Evolutionary conservation across 2,888 invertebrate genomes (phyloP), one percentile per base, ranked within the genome.

Genomic region (Anoplius nigerrimus): DNA sequence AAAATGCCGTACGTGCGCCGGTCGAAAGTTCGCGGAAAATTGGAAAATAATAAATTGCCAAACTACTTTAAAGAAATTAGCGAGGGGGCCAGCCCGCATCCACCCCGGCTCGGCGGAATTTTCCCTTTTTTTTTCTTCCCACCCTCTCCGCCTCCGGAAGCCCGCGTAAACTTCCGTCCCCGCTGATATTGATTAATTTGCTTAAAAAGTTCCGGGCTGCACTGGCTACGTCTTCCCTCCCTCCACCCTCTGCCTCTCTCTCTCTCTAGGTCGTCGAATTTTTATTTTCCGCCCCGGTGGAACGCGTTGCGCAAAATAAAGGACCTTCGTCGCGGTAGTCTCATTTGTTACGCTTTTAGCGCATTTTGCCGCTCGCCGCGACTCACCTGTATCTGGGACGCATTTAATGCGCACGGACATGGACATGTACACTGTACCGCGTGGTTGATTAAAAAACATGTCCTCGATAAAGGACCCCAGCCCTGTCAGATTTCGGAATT

Each of bases 61-160:
- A 86, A 86, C 86, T 85, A 84, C 84, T 85, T 86, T 84, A 84
- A 86, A 85, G 86, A 85, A 86, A 86, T 86, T 86, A 84, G 82
- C 79, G 75, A 72, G 78, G 79, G 78, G 48, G n/a, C 74, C 77
- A 78, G 82, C 74, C 34, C 73, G 79, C 76, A 74, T 78, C 71
- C 74, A 73, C 62, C 69, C 55, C 66, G 58, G 34, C 1, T 6
- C 4, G 34, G 55, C 53, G 66, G 73, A 71, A 68, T 71, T 66
- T 62, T 72, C 18, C 56, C 60, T 18, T 16, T 48, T 57, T 60
- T 72, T 69, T 66, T 65, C 62, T 55, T 54, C 63, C 52, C 68
- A 45, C 61, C 64, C 55, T 43, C 64, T 60, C 64, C 22, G 46
- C 13, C 42, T 53, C 59, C 72, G 69, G 60, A 55, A 69, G 67